phyloP scores from a whole-genome alignment of 2,888 invertebrate genomes.

The Drosophila kanekoi region DNA sequence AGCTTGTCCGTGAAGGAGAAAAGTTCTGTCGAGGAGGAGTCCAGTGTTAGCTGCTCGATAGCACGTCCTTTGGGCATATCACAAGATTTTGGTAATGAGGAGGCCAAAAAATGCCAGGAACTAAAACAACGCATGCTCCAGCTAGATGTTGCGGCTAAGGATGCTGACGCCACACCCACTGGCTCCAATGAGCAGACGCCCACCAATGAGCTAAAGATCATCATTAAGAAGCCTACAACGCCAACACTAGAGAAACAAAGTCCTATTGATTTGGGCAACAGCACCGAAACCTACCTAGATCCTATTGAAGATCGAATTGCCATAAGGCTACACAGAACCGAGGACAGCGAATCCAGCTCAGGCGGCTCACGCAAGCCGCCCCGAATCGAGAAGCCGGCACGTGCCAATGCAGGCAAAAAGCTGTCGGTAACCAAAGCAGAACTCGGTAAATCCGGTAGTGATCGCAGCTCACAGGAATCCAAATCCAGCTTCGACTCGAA shows the following conservation, averaged over 20 bases:
- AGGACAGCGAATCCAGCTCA: constrained; percentile 88
- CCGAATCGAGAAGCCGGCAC: constrained; percentile 85
- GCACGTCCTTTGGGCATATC: constrained; percentile 92
- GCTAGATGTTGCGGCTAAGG: constrained; percentile 86
- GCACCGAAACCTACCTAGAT: constrained; percentile 85
- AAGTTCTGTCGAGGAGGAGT: constrained; percentile 89
- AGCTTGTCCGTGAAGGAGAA: constrained; percentile 87
- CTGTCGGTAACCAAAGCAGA: constrained; percentile 85
- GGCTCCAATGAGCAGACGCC: constrained; percentile 85
- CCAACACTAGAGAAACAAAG: constrained; percentile 89
- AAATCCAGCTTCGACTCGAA: constrained; percentile 88
- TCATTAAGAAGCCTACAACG: constrained; percentile 85
- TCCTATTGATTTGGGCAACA: constrained; percentile 88
- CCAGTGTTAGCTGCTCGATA: constrained; percentile 92
- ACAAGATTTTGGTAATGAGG: constrained; percentile 89
- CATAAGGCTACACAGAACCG: constrained; percentile 84
- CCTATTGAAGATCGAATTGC: constrained; percentile 85
- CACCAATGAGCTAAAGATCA: constrained; percentile 77
- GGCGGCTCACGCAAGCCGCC: constrained; percentile 87
- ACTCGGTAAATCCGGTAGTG: constrained; percentile 82
- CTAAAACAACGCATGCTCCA: constrained; percentile 88
- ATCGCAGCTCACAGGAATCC: constrained; percentile 85
- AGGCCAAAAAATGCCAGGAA: constrained; percentile 86
- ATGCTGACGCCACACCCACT: constrained; percentile 85
- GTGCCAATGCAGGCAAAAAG: constrained; percentile 83